A percentile compares a stretch with the other conserved stretches of the same genome.
These are phyloP conservation scores for Indicator maculatus DNA, from an alignment of 2,113 vertebrate species.

Conservation along the genomic window DNA sequence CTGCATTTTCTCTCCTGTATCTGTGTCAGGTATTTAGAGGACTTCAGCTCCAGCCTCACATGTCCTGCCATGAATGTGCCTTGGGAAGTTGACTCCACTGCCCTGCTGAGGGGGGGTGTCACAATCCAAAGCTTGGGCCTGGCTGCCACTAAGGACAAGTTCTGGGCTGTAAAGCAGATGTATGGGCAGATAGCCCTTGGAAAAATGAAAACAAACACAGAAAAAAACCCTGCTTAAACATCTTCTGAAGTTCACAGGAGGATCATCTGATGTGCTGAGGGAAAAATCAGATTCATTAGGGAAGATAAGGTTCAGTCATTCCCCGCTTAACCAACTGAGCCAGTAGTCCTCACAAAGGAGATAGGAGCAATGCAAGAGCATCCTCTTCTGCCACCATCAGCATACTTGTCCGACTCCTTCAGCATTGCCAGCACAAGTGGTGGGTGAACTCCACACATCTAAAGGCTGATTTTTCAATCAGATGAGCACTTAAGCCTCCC, in stretches of 20 bases:
- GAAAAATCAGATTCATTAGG: neutral
- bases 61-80: fast-evolving
- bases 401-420: neutral
- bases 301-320: neutral
- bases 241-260: neutral
- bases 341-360: neutral
- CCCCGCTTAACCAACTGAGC: neutral
- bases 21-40: neutral
- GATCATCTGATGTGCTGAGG: neutral
- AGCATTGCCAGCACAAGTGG: neutral
- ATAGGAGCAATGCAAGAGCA: neutral
- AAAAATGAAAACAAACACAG: neutral
- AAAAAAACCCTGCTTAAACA: neutral
- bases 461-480: constrained; percentile 53
- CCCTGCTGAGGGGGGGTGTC: neutral
- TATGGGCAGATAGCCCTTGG: neutral
- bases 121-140: neutral
- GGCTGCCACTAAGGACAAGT: neutral
- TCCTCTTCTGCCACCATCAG: neutral
- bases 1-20: neutral
- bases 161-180: neutral
- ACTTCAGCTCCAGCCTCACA: neutral
- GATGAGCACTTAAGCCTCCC: constrained; percentile 22
- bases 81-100: neutral
- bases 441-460: neutral